Percentiles rank a stretch among this genome's conserved stretches.
Conservation (phyloP, 2,113 vertebrate species). For the Xiphophorus couchianus region DNA sequence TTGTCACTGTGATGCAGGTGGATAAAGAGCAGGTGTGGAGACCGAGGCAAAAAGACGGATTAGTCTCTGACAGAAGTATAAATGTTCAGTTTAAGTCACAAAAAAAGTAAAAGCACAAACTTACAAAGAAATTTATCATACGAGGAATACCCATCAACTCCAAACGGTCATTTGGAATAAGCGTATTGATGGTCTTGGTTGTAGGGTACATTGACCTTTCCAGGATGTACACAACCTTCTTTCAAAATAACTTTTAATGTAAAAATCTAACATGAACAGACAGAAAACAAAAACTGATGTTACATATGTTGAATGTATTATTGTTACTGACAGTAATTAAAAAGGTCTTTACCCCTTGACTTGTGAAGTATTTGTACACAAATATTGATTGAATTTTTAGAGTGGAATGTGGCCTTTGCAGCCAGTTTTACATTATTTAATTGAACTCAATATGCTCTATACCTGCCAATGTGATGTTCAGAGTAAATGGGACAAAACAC, state of each 20-base stretch:
- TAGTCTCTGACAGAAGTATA: background rate
- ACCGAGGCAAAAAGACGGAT: background rate
- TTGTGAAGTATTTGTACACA: background rate
- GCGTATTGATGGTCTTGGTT: no score
- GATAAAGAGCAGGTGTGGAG: conserved; percentile 19
- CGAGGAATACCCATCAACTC: no score
- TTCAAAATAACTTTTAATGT: no score
- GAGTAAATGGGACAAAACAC: background rate
- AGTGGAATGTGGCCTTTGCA: conserved; percentile 34
- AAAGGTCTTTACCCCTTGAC: background rate
- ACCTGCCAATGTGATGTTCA: conserved; percentile 38
- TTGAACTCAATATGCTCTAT: conserved; percentile 11
- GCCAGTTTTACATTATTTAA: conserved; percentile 26
- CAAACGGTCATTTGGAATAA: no score
- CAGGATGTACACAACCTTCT: no score
- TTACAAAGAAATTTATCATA: background rate
- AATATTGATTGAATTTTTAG: background rate
- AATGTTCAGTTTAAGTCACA: background rate
- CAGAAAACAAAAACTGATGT: no score
- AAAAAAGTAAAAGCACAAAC: background rate
- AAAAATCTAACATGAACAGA: no score
- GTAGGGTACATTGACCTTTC: no score
- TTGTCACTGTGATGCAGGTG: conserved; percentile 1
- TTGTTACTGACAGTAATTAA: no score
- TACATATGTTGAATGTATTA: no score